A percentile compares a stretch with the other conserved stretches of the same genome.
These are phyloP conservation scores for Psettodes erumei DNA, from an alignment of 2,113 vertebrate genomes.

Conservation along the genomic window DNA sequence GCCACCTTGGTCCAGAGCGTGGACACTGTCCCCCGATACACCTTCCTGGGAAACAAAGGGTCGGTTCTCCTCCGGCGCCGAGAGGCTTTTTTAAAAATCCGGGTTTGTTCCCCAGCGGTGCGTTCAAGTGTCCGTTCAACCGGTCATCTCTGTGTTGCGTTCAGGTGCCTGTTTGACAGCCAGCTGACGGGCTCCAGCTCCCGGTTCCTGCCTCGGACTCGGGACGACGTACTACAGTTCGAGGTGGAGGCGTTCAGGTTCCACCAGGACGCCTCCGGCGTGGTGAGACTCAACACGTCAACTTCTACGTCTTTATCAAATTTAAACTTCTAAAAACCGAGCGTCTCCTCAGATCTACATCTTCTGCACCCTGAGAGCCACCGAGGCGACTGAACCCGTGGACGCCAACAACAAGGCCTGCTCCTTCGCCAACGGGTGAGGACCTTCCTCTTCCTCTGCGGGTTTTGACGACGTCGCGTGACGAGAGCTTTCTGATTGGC, in stretches of 20 bases:
- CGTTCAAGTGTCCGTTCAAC: constrained; percentile 11
- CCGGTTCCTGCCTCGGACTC: constrained; percentile 57
- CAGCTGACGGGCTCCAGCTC: constrained; percentile 68
- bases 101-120: no score
- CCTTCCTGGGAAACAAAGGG: constrained; percentile 74
- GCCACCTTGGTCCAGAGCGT: constrained; percentile 55
- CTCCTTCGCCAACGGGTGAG: constrained; percentile 70
- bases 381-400: neutral
- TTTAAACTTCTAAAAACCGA: no score
- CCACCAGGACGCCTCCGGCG: constrained; percentile 42
- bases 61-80: no score
- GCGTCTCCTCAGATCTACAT: constrained; percentile 66
- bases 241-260: constrained; percentile 74
- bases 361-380: constrained; percentile 68
- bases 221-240: constrained; percentile 59
- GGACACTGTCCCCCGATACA: constrained; percentile 65
- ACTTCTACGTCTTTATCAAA: no score
- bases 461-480: no score
- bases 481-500: constrained; percentile 31
- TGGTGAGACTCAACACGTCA: constrained; percentile 34
- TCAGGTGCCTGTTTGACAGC: constrained; percentile 72
- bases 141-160: constrained; percentile 1
- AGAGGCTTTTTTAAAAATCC: no score
- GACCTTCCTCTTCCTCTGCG: constrained; percentile 15
- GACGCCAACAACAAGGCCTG: constrained; percentile 66